Conservation (phyloP, 1,140 invertebrate genomes). For the Eupeodes corollae region DNA sequence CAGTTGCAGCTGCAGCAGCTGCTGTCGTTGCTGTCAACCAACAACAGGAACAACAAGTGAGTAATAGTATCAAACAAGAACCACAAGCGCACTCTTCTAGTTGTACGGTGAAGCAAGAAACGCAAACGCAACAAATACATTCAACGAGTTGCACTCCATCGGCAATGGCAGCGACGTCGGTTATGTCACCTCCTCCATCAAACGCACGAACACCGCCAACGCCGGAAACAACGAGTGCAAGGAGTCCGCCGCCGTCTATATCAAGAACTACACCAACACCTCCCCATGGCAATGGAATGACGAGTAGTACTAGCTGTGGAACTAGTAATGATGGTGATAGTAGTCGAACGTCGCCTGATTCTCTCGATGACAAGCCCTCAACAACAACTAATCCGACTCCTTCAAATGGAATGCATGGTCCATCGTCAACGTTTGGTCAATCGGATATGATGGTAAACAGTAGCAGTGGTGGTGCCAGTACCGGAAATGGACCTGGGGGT, state of each 20-base stretch:
- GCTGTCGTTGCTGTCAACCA: constrained; percentile 8
- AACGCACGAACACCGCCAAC: constrained; percentile 12
- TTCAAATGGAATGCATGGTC: constrained; percentile 21
- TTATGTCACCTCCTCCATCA: constrained; percentile 36
- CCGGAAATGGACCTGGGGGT: not conserved
- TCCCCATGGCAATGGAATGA: constrained; percentile 26
- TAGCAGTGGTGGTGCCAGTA: not conserved
- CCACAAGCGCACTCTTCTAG: too few relatives aligned
- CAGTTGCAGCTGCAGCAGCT: constrained; percentile 22
- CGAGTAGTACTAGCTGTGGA: constrained; percentile 11
- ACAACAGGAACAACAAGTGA: not conserved
- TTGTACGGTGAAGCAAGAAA: not conserved
- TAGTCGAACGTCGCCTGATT: constrained; percentile 33
- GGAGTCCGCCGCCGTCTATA: constrained; percentile 5
- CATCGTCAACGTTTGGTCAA: not conserved
- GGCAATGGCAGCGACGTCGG: constrained; percentile 23
- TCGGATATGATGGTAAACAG: not conserved
- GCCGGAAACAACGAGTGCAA: constrained; percentile 23
- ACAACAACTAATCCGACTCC: constrained; percentile 24
- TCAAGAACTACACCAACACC: constrained; percentile 21
- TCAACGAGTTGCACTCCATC: constrained; percentile 26
- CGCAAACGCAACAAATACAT: constrained; percentile 19
- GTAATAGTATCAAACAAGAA: too few relatives aligned
- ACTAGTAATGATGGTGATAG: constrained; percentile 25
- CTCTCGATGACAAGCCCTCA: constrained; percentile 25